Evolutionary conservation across 1,140 invertebrate genomes (phyloP).

Genomic region (Heliconius melpomene): DNA sequence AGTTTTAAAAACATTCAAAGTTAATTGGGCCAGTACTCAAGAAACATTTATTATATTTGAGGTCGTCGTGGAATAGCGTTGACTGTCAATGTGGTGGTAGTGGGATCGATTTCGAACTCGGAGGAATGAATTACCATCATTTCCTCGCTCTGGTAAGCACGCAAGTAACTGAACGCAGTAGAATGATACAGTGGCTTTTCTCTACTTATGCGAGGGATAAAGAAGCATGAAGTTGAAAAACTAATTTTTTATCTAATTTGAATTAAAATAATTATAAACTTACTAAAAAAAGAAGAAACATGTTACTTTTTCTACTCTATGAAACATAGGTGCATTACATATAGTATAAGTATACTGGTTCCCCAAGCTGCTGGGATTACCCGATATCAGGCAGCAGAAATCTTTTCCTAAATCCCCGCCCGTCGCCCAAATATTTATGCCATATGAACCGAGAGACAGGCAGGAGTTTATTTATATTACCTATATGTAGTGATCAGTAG

Average conservation of each 20-base stretch:
- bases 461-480: neutral
- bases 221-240: too few relatives aligned
- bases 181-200: too few relatives aligned
- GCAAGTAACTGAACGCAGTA: too few relatives aligned
- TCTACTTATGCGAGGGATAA: too few relatives aligned
- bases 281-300: neutral
- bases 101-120: too few relatives aligned
- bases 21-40: neutral
- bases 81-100: too few relatives aligned
- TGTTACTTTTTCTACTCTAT: neutral
- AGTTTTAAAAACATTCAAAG: neutral
- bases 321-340: neutral
- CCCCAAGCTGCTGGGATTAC: slow-evolving; percentile 15
- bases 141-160: too few relatives aligned
- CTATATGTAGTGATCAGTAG: neutral
- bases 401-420: slow-evolving; percentile 10
- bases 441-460: slow-evolving; percentile 18
- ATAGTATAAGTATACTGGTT: slow-evolving; percentile 13
- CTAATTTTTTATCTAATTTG: too few relatives aligned
- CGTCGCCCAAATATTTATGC: slow-evolving; percentile 14
- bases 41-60: neutral
- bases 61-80: too few relatives aligned
- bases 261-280: too few relatives aligned
- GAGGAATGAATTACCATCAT: too few relatives aligned
- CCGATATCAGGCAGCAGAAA: slow-evolving; percentile 7